A percentile compares a stretch with the other conserved stretches of the same genome.
These are phyloP conservation scores for Chlamydotis undulata DNA, from an alignment of 2,113 vertebrate genomes.

Conservation along the genomic window DNA sequence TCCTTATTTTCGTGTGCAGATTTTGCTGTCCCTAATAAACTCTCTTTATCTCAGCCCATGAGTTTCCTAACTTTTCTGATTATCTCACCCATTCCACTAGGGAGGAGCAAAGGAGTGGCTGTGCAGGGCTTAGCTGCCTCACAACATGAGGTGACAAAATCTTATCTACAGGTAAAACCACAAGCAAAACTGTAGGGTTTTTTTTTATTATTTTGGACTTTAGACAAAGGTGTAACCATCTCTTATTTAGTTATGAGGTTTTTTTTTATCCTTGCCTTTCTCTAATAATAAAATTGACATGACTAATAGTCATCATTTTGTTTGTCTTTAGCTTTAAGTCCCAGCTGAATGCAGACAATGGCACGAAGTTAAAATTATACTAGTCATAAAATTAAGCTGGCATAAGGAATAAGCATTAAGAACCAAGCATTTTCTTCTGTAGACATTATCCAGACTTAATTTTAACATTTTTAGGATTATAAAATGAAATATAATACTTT, in stretches of 20 bases:
- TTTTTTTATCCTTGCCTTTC: neutral
- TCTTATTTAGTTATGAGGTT: neutral
- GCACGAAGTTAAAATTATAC: neutral
- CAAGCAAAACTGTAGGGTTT: rapidly evolving
- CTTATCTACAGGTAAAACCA: neutral
- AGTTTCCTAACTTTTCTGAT: neutral
- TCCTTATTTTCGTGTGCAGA: neutral
- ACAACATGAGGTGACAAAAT: neutral
- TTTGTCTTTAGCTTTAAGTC: neutral
- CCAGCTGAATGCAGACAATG: neutral
- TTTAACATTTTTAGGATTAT: neutral
- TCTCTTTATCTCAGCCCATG: rapidly evolving
- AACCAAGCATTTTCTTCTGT: neutral
- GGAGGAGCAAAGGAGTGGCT: rapidly evolving
- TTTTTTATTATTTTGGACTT: neutral
- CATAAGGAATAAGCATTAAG: neutral
- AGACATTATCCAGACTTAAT: neutral
- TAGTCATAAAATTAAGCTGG: neutral
- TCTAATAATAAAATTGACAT: neutral
- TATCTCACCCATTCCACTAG: rapidly evolving
- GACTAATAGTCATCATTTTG: neutral
- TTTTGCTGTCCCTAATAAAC: neutral
- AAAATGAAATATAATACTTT: neutral
- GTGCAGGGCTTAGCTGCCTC: neutral
- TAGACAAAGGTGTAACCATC: neutral